These are phyloP conservation scores for Halcyon badia DNA, from an alignment of 2,797 vertebrate genomes.

Conservation along the genomic window DNA sequence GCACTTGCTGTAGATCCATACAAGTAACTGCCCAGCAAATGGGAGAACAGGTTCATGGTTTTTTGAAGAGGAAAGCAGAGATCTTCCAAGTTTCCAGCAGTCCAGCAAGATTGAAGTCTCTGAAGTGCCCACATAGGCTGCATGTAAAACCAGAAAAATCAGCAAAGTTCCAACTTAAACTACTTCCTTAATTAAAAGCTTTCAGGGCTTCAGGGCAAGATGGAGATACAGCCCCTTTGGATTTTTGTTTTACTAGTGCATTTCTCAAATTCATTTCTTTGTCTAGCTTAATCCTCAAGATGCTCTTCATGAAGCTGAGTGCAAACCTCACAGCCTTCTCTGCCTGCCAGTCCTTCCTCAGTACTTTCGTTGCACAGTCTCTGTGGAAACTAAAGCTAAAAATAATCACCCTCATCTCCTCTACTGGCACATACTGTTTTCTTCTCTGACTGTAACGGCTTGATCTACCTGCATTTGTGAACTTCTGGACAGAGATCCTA, in stretches of 20 bases:
- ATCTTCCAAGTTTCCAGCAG: background rate
- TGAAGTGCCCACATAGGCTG: background rate
- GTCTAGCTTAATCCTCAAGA: background rate
- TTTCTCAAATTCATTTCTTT: background rate
- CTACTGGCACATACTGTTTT: background rate
- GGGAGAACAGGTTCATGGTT: background rate
- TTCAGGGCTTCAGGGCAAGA: background rate
- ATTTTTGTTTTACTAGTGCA: background rate
- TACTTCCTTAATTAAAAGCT: background rate
- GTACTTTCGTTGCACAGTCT: slow-evolving; percentile 53
- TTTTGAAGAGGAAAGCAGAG: background rate
- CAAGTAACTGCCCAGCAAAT: background rate
- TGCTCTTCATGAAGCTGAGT: background rate
- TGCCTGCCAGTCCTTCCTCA: slow-evolving; percentile 24
- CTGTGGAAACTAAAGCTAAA: slow-evolving; percentile 69
- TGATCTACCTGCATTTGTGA: background rate
- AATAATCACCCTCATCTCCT: slow-evolving; percentile 53
- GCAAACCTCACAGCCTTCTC: background rate
- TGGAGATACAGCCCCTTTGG: background rate
- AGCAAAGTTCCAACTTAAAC: background rate
- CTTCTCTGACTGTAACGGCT: background rate
- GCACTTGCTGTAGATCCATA: background rate
- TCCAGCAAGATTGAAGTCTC: background rate
- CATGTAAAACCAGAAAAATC: background rate
- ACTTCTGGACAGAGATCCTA: background rate